Evolutionary conservation across 2,888 invertebrate genomes (phyloP).

Genomic region (Acleris literana): DNA sequence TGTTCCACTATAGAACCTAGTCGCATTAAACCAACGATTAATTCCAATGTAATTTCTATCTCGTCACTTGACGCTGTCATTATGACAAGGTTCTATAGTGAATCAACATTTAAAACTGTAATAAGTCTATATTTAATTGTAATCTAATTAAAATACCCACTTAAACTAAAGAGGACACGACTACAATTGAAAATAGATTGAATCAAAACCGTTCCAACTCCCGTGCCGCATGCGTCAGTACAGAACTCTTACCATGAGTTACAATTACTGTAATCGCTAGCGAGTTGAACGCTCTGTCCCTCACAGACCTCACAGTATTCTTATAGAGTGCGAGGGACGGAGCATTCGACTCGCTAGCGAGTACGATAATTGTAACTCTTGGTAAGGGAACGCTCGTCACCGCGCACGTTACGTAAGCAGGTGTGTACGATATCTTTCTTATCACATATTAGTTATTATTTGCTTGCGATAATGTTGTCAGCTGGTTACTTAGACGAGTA

Average conservation of each 20-base stretch:
- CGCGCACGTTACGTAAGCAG: constrained; percentile 22
- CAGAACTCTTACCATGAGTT: neutral
- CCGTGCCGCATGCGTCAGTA: neutral
- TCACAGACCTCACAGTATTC: too few species aligned
- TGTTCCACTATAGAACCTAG: too few species aligned
- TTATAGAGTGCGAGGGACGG: too few species aligned
- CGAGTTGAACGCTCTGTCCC: too few species aligned
- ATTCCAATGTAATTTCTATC: too few species aligned
- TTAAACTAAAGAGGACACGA: neutral
- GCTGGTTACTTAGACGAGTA: constrained; percentile 17
- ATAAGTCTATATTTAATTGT: neutral
- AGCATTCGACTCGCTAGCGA: too few species aligned
- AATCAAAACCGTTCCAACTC: neutral
- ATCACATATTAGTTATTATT: constrained; percentile 4
- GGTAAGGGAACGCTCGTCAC: neutral
- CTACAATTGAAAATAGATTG: constrained; percentile 1
- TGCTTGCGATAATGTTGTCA: constrained; percentile 18
- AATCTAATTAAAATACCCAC: neutral
- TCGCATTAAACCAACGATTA: too few species aligned
- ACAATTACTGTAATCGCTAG: too few species aligned
- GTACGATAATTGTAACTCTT: too few species aligned
- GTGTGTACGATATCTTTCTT: constrained; percentile 17
- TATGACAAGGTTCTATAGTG: too few species aligned
- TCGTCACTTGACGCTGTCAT: too few species aligned
- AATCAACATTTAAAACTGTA: too few species aligned